Evolutionary conservation across 1,140 invertebrate species (phyloP), one percentile per base, ranked within the genome.

Genomic region (Vanessa tameamea): DNA sequence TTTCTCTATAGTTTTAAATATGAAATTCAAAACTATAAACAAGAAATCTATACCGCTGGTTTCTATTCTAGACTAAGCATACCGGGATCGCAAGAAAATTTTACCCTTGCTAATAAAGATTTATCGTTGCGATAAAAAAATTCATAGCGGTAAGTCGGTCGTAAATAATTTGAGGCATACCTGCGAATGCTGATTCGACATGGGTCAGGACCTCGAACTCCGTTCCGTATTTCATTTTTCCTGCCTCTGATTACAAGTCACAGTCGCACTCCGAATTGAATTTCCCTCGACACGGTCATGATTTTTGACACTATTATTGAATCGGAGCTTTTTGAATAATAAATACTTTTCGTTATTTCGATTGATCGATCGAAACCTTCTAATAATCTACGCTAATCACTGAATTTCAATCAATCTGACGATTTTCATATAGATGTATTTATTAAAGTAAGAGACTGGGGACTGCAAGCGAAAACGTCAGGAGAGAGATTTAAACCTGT

Each of bases 101-200:
- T 48, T 26, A 66, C 31, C 51, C 37, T 23, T 43, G n/a, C 51
- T 86, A 87, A 86, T 88, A 87, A 87, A 88, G 87, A 87, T 91
- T 88, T 89, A 88, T 89, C 75, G 84, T 81, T 63, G 77, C 78
- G 86, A 89, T 88, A 89, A 91, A 76, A 89, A 88, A 64, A 83
- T 88, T 89, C 85, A 88, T 87, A 87, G 86, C 87, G 75, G 83
- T 87, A 82, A 88, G 85, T 82, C 79, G 80, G 80, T 81, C 86
- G 83, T 89, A 90, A 90, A 91, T 91, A 90, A 89, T 89, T 88
- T 83, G 83, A 82, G 82, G 86, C 82, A 82, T 88, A 90, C 88
- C 88, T 91, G 89, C 81, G 81, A 89, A 90, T 91, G 85, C 87
- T 91, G 87, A 90, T 90, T 90, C 88, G 87, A 91, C 89, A 86